phyloP scores from a whole-genome alignment of 2,888 invertebrate genomes.

The Pandemis cinnamomeana region DNA sequence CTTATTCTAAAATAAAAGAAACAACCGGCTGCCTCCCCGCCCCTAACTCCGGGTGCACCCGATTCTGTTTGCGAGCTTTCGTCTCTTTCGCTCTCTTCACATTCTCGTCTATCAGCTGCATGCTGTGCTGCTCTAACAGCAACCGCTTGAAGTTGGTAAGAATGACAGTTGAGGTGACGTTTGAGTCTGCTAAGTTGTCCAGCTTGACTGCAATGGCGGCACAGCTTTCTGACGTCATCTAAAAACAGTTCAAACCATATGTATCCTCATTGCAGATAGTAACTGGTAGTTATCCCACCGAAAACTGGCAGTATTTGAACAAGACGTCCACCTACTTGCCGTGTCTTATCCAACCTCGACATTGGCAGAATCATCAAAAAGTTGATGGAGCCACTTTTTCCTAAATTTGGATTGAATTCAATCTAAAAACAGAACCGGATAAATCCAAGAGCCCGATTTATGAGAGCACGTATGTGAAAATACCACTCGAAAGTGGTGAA shows the following conservation, averaged over 20 bases:
- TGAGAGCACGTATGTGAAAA: too few relatives aligned
- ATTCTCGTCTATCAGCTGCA: slow-evolving; percentile 56
- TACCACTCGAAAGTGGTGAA: too few relatives aligned
- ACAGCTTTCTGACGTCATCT: slow-evolving; percentile 69
- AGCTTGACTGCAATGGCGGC: slow-evolving; percentile 67
- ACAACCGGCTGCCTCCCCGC: slow-evolving; percentile 59
- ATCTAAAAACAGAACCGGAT: slow-evolving; percentile 52
- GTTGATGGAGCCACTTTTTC: too few relatives aligned
- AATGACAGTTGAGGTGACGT: slow-evolving; percentile 50
- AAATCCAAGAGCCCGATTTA: too few relatives aligned
- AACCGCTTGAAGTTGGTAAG: slow-evolving; percentile 54
- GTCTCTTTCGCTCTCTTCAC: slow-evolving; percentile 54
- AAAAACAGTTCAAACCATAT: too few relatives aligned
- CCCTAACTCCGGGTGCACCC: slow-evolving; percentile 58
- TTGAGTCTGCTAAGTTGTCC: slow-evolving; percentile 54
- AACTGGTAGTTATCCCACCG: too few relatives aligned
- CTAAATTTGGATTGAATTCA: too few relatives aligned
- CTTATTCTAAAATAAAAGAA: slow-evolving; percentile 55
- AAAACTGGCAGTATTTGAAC: too few relatives aligned
- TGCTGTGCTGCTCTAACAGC: slow-evolving; percentile 62
- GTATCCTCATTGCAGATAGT: too few relatives aligned
- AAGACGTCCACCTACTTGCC: too few relatives aligned
- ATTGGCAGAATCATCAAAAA: too few relatives aligned
- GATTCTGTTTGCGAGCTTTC: slow-evolving; percentile 48
- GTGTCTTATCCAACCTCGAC: too few relatives aligned